phyloP scores from a whole-genome alignment of 2,888 invertebrate species.

The Sinodicranocentrus sp. region DNA sequence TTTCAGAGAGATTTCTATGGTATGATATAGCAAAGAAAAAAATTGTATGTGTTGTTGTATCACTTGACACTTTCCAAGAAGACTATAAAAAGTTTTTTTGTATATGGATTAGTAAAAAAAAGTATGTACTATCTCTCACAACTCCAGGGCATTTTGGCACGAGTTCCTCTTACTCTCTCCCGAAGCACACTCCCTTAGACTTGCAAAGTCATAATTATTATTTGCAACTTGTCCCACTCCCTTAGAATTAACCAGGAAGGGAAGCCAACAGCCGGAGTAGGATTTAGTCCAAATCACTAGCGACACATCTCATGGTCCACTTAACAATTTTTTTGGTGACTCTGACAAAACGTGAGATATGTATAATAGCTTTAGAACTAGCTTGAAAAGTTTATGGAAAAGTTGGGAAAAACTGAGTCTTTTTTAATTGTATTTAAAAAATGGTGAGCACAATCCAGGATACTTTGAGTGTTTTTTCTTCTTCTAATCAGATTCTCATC shows the following conservation, averaged over 20 bases:
- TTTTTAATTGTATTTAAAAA: too few species aligned
- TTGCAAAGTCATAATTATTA: constrained; percentile 44
- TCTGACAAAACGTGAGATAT: constrained; percentile 10
- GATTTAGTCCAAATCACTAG: neutral
- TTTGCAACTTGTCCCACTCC: constrained; percentile 27
- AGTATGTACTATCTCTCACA: constrained; percentile 41
- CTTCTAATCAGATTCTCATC: too few species aligned
- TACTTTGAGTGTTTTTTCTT: too few species aligned
- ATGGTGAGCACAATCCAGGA: too few species aligned
- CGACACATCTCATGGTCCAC: constrained; percentile 53
- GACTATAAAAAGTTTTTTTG: constrained; percentile 23
- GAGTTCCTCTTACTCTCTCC: constrained; percentile 11
- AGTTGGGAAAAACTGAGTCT: too few species aligned
- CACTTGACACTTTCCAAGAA: constrained; percentile 50
- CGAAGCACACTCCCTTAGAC: constrained; percentile 1
- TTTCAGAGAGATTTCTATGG: neutral
- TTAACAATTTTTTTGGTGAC: constrained; percentile 33
- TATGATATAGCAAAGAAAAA: constrained; percentile 10
- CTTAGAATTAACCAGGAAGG: neutral
- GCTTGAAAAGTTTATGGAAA: too few species aligned
- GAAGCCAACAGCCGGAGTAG: too few species aligned
- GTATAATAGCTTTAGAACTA: neutral
- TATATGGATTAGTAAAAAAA: constrained; percentile 13
- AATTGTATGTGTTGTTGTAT: constrained; percentile 51
- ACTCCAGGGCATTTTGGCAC: constrained; percentile 53